Conservation (phyloP, 2,888 invertebrate genomes). For the Drosophila rellima region DNA sequence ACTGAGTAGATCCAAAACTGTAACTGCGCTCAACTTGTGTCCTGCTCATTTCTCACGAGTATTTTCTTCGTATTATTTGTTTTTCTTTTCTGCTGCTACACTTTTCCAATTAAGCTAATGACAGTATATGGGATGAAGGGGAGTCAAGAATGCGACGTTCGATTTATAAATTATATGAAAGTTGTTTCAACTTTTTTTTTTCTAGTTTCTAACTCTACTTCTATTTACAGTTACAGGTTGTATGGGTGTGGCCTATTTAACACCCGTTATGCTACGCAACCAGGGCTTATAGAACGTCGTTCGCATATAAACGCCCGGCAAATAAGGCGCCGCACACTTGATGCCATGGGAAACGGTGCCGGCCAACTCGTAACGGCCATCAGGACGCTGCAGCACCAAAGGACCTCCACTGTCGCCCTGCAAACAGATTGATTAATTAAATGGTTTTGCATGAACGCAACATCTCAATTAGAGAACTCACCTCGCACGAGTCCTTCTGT, state of each 20-base stretch:
- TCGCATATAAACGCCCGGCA: conserved; percentile 97
- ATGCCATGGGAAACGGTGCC: conserved; percentile 98
- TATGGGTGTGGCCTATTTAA: conserved; percentile 86
- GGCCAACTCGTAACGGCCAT: conserved; percentile 94
- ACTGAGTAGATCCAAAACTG: conserved; percentile 30
- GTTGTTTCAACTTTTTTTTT: conserved; percentile 42
- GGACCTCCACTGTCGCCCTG: conserved; percentile 98
- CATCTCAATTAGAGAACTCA: conserved; percentile 84
- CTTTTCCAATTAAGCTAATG: conserved; percentile 64
- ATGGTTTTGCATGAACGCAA: conserved; percentile 2
- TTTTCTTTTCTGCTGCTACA: conserved; percentile 34
- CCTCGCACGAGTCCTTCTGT: conserved; percentile 96
- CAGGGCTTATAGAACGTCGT: conserved; percentile 96
- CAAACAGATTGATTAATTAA: conserved; percentile 7
- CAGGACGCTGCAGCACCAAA: conserved; percentile 92
- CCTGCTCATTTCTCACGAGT: conserved; percentile 12
- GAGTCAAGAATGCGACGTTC: conserved; percentile 42
- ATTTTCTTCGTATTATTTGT: conserved; percentile 6
- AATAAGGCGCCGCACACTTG: conserved; percentile 95
- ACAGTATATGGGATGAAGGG: conserved; percentile 25
- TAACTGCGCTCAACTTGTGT: conserved; percentile 18
- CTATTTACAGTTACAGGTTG: conserved; percentile 71
- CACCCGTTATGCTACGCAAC: conserved; percentile 94
- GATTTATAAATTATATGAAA: conserved; percentile 35
- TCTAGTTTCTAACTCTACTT: conserved; percentile 63